phyloP scores from a whole-genome alignment of 2,797 vertebrate genomes.

The Gila robusta region DNA sequence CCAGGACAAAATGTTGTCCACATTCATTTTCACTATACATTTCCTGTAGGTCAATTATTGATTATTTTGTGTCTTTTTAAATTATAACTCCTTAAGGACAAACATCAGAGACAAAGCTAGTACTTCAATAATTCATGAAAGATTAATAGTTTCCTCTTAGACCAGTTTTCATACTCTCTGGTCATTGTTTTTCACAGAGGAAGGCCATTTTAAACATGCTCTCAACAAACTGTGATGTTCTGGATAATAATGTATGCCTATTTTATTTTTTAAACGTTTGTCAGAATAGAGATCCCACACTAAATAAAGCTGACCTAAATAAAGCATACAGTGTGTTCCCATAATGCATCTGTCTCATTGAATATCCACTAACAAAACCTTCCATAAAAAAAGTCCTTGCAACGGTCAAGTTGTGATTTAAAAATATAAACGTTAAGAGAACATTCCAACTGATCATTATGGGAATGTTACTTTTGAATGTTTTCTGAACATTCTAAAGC shows the following conservation, averaged over 20 bases:
- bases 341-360: slow-evolving; percentile 19
- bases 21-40: background rate
- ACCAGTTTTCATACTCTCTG: background rate
- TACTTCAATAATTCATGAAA: background rate
- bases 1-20: background rate
- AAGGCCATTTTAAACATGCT: background rate
- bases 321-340: background rate
- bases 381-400: background rate
- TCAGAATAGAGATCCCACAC: background rate
- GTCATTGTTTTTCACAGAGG: background rate
- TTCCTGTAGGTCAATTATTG: background rate
- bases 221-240: background rate
- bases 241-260: background rate
- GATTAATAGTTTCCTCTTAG: background rate
- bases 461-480: background rate
- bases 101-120: background rate
- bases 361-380: background rate
- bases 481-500: background rate
- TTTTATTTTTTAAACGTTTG: background rate
- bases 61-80: background rate
- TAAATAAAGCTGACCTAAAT: slow-evolving; percentile 35
- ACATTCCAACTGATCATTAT: background rate
- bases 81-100: background rate
- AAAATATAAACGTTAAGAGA: background rate
- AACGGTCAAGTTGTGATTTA: background rate